Evolutionary conservation across 2,888 invertebrate species (phyloP), one percentile per base, ranked within the genome.

Genomic region (Drosophila testacea): DNA sequence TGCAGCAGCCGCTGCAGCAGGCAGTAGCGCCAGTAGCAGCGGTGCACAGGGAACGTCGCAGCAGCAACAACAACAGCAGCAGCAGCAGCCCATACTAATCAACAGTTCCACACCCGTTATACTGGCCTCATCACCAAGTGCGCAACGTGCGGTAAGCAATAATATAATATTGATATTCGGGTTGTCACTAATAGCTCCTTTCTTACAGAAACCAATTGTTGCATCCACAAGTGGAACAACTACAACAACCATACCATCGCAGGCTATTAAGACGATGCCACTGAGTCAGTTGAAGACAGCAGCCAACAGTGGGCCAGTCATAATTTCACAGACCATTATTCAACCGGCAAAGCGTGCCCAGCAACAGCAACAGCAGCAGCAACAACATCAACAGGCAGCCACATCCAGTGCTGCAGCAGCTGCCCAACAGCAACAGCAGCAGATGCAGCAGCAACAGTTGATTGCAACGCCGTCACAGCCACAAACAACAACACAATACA

Each of bases 271-370:
- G 73, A 90, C 90, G n/a, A 91, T 91, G 88, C 92, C 91, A 32
- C 72, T 92, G 34, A 90, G 91, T 67, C 92, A 92, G 60, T 57
- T 92, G 0, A 92, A 92, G 68, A 86, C 90, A 51, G 92, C 92
- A 2, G 81, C 92, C 0, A 92, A 90, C 63, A 92, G 92, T 65
- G 92, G 92, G 0, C 92, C 92, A 4, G 92, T 92, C 4, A 92
- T 92, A 11, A 92, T 92, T 42, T 92, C 92, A 11, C 92, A 92
- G 80, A 92, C 92, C 27, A 92, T 92, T 13, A 92, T 92, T 60
- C 92, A 92, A 71, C 92, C 92, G 9, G 91, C 92, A 1, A 92
- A 92, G 71, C 84, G 91, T 6, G 76, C 89, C 6, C 90, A 85
- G 28, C 83, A 86, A 22, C 89, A 79, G 10, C 78, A 79, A 41